Evolutionary conservation across 1,140 invertebrate genomes (phyloP).

Genomic region (Pectinophora gossypiella): DNA sequence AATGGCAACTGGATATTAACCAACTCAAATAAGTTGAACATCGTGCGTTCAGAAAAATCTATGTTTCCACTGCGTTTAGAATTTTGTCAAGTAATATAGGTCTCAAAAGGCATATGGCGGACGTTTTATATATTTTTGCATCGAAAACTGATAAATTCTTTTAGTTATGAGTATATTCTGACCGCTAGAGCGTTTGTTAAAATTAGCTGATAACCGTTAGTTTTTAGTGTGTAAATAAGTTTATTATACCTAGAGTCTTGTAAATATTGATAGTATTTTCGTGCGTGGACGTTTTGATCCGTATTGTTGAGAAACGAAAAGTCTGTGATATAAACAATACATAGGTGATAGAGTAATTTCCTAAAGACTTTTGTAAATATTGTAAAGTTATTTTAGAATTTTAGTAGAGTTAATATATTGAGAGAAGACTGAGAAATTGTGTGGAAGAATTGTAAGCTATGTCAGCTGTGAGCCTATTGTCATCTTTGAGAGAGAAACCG

Average conservation of each 20-base stretch:
- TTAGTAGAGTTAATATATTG: slow-evolving; percentile 70
- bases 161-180: slow-evolving; percentile 75
- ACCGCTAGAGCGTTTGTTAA: slow-evolving; percentile 72
- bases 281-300: slow-evolving; percentile 74
- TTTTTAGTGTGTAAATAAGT: slow-evolving; percentile 75
- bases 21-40: slow-evolving; percentile 31
- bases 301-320: slow-evolving; percentile 76
- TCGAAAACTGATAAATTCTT: slow-evolving; percentile 75
- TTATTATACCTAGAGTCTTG: slow-evolving; percentile 67
- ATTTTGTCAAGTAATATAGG: slow-evolving; percentile 51
- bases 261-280: slow-evolving; percentile 73
- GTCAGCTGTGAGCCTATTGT: slow-evolving; percentile 72
- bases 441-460: slow-evolving; percentile 64
- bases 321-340: slow-evolving; percentile 77
- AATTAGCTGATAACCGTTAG: slow-evolving; percentile 71
- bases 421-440: slow-evolving; percentile 70
- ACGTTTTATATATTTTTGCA: slow-evolving; percentile 77
- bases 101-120: slow-evolving; percentile 76
- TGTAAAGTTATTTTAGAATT: slow-evolving; percentile 71
- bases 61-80: slow-evolving; percentile 11
- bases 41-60: background rate
- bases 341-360: slow-evolving; percentile 71
- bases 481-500: slow-evolving; percentile 68
- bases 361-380: slow-evolving; percentile 71
- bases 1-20: slow-evolving; percentile 64